These are phyloP conservation scores for Wasmannia auropunctata DNA, from an alignment of 1,140 invertebrate species.

Conservation along the genomic window DNA sequence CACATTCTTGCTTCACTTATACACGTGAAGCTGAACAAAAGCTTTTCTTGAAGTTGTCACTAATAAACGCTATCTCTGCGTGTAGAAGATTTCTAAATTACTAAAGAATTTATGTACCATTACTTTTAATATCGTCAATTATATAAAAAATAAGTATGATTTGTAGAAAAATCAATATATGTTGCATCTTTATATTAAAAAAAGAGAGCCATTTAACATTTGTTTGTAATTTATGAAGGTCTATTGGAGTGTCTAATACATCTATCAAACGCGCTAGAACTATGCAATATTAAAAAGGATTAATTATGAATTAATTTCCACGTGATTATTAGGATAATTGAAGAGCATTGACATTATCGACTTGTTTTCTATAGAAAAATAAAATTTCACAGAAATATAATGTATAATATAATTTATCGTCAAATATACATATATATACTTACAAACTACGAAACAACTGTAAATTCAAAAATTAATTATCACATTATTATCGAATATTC, in stretches of 20 bases:
- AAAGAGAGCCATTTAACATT: not conserved
- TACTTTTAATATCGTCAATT: not conserved
- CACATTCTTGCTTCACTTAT: not conserved
- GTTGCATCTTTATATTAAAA: not conserved
- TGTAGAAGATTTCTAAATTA: not conserved
- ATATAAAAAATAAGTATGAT: not conserved
- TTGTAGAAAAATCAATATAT: not conserved
- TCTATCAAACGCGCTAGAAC: not conserved
- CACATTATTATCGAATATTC: not conserved
- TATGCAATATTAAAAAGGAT: not conserved
- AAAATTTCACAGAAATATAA: not conserved
- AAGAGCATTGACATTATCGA: slow-evolving; percentile 2
- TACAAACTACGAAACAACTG: not conserved
- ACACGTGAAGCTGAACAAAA: not conserved
- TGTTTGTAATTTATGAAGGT: not conserved
- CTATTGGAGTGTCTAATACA: not conserved
- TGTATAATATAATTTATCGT: not conserved
- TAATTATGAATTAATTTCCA: not conserved
- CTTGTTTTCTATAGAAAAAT: not conserved
- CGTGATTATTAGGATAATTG: not conserved
- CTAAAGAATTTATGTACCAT: not conserved
- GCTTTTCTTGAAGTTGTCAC: not conserved
- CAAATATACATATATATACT: not conserved
- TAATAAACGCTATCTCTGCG: not conserved
- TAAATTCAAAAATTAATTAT: not conserved